phyloP scores from a whole-genome alignment of 2,888 invertebrate species.

The Augochlorella aurata region DNA sequence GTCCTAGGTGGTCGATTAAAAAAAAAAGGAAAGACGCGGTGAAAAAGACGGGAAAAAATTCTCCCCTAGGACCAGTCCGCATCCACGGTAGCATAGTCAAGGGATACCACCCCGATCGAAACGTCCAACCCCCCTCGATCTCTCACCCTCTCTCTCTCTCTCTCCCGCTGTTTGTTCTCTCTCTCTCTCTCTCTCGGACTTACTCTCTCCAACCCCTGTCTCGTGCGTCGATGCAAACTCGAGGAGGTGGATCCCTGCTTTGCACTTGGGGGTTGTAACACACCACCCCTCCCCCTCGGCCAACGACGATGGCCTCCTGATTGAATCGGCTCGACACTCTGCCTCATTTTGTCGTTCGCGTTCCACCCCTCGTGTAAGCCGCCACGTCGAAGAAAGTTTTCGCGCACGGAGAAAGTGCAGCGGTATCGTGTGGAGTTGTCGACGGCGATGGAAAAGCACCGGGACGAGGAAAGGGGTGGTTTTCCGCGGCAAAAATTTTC shows the following conservation, averaged over 20 bases:
- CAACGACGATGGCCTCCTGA: constrained; percentile 40
- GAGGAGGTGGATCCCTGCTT: constrained; percentile 59
- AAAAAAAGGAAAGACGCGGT: constrained; percentile 35
- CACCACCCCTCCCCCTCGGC: constrained; percentile 35
- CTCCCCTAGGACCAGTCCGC: constrained; percentile 72
- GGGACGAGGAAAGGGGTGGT: background rate
- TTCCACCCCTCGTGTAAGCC: constrained; percentile 22
- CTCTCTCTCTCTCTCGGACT: background rate
- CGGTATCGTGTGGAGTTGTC: background rate
- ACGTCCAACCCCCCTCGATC: constrained; percentile 49
- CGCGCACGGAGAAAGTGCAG: background rate
- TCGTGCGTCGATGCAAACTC: constrained; percentile 55
- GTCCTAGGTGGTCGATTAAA: constrained; percentile 55
- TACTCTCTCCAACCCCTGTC: constrained; percentile 6
- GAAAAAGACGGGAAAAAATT: constrained; percentile 74
- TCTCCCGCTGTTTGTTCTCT: background rate
- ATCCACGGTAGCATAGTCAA: constrained; percentile 68
- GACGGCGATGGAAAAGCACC: background rate
- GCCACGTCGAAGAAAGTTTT: constrained; percentile 26
- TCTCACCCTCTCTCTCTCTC: background rate
- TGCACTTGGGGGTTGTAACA: constrained; percentile 50
- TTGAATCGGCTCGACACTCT: constrained; percentile 49
- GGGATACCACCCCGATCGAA: constrained; percentile 68
- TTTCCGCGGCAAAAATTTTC: background rate
- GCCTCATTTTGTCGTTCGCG: constrained; percentile 51